These are phyloP conservation scores for Anarrhichthys ocellatus DNA, from an alignment of 2,113 vertebrate species.

Conservation along the genomic window DNA sequence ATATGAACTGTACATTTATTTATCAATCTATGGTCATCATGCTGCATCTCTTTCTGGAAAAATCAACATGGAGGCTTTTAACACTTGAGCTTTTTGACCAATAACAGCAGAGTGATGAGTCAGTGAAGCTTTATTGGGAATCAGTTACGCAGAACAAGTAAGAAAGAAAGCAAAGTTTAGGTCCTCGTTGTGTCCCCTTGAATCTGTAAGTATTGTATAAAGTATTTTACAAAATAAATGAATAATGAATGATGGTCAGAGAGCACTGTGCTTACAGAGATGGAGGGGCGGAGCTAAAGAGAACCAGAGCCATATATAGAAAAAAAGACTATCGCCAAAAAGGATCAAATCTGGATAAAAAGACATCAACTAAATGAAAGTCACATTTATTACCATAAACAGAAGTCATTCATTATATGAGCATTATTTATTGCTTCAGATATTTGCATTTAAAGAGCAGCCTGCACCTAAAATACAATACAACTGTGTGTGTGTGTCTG, in stretches of 20 bases:
- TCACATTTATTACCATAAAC: conserved; percentile 37
- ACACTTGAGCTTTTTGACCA: not conserved
- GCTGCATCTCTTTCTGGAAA: not conserved
- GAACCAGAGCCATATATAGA: conserved; percentile 21
- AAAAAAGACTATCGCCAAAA: conserved; percentile 39
- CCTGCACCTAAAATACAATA: conserved; percentile 66
- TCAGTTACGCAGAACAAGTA: conserved; percentile 40
- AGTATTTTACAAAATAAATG: conserved; percentile 13
- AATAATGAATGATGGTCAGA: not conserved
- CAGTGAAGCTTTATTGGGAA: conserved; percentile 64
- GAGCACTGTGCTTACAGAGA: conserved; percentile 42
- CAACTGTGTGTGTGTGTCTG: conserved; percentile 12
- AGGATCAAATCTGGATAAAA: conserved; percentile 38
- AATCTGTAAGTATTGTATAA: not conserved
- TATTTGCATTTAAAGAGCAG: conserved; percentile 80
- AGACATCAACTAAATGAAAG: conserved; percentile 23
- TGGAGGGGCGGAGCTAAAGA: not conserved
- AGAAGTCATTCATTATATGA: conserved; percentile 66
- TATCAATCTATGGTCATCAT: not conserved
- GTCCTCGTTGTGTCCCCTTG: conserved; percentile 15
- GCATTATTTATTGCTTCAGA: conserved; percentile 86
- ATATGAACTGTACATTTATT: not conserved
- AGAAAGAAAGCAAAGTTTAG: not conserved
- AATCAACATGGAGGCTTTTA: not conserved
- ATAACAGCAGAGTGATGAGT: conserved; percentile 22